phyloP scores from a whole-genome alignment of 2,797 vertebrate species.

The Oophaga sylvatica region DNA sequence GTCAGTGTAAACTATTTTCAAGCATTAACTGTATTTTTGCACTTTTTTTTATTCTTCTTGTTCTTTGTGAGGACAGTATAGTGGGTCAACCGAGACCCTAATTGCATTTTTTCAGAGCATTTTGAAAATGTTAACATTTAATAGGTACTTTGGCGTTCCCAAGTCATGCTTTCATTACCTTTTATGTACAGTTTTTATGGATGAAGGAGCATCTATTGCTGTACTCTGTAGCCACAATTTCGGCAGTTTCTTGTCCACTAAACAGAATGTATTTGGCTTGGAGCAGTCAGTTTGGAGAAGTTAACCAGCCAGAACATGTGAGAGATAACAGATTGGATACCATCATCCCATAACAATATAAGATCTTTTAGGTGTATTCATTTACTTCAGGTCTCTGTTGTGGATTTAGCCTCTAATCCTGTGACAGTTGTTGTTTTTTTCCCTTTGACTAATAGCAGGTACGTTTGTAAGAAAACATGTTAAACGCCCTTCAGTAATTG shows the following conservation, averaged over 20 bases:
- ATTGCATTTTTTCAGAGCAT: not conserved
- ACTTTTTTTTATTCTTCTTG: no score
- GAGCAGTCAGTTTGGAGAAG: slow-evolving; percentile 63
- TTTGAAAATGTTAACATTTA: not conserved
- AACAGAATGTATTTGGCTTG: slow-evolving; percentile 69
- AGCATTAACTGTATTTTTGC: no score
- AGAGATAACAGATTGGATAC: slow-evolving; percentile 23
- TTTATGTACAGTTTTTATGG: not conserved
- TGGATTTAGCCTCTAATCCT: slow-evolving; percentile 72
- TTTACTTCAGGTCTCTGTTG: slow-evolving; percentile 63
- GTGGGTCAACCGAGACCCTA: not conserved
- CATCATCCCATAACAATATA: slow-evolving; percentile 52
- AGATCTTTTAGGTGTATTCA: slow-evolving; percentile 59
- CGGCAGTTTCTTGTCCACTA: slow-evolving; percentile 67
- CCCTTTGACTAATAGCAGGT: slow-evolving; percentile 72
- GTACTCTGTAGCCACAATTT: slow-evolving; percentile 71
- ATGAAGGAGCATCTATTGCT: slow-evolving; percentile 70
- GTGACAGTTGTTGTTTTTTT: slow-evolving; percentile 75
- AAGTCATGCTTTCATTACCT: not conserved
- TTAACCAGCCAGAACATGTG: slow-evolving; percentile 63
- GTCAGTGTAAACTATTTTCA: no score
- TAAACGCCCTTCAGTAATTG: slow-evolving; percentile 46
- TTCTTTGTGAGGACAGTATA: no score
- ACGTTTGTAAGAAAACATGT: slow-evolving; percentile 64
- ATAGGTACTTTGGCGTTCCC: slow-evolving; percentile 52